Percentiles rank a stretch among this genome's conserved stretches.
Evolutionary conservation across 2,888 invertebrate species (phyloP).

Genomic region (Pteria penguin): DNA sequence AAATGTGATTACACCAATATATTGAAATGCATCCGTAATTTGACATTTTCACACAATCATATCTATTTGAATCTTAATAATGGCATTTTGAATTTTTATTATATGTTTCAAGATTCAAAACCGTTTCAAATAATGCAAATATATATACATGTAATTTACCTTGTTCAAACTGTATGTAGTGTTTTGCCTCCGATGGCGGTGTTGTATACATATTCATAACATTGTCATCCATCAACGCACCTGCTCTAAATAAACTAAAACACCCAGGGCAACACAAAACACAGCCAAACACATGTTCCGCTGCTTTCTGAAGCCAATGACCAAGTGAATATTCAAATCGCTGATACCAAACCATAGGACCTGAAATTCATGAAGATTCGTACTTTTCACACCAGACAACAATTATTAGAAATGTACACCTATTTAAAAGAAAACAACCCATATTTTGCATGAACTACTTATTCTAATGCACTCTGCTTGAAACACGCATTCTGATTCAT

Average conservation of each 20-base stretch:
- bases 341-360: conserved; percentile 99
- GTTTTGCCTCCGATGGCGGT: conserved; percentile 85
- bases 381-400: too few species aligned
- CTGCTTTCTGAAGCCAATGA: conserved; percentile 99
- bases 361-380: conserved; percentile 81
- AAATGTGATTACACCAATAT: too few species aligned
- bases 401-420: too few species aligned
- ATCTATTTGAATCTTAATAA: too few species aligned
- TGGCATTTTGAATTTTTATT: too few species aligned
- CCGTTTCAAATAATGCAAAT: neutral
- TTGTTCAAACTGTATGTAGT: conserved; percentile 95
- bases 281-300: conserved; percentile 99
- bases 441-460: too few species aligned
- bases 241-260: conserved; percentile 92
- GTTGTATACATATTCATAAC: conserved; percentile 93
- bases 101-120: neutral
- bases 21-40: too few species aligned
- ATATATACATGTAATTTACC: conserved; percentile 80
- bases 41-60: too few species aligned
- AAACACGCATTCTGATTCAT: too few species aligned
- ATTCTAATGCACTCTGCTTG: too few species aligned
- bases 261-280: conserved; percentile 95
- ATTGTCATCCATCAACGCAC: conserved; percentile 92
- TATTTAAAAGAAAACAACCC: too few species aligned
- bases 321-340: conserved; percentile 99